Conservation (phyloP, 2,888 invertebrate genomes). For the Hydrotaea cyrtoneurina region DNA sequence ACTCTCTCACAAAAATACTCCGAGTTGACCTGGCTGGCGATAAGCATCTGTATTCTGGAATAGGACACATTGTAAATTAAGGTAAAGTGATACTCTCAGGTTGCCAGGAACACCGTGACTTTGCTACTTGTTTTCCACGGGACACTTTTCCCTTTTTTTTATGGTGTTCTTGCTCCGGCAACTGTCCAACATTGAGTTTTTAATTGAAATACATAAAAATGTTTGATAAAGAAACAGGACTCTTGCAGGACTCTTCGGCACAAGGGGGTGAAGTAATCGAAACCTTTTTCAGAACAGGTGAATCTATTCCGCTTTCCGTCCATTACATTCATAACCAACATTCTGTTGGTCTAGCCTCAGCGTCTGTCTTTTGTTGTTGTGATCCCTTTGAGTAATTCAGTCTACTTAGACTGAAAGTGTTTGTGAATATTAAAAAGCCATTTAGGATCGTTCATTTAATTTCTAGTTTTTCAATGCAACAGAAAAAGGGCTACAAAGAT, state of each 20-base stretch:
- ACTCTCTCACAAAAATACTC: constrained; percentile 26
- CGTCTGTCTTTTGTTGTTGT: neutral
- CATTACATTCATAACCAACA: neutral
- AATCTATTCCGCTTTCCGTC: neutral
- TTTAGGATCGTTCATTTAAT: constrained; percentile 12
- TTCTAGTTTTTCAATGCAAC: neutral
- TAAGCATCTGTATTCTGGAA: constrained; percentile 70
- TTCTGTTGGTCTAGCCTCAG: constrained; percentile 17
- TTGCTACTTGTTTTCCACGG: constrained; percentile 57
- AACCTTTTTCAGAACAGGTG: constrained; percentile 24
- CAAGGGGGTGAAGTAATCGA: neutral
- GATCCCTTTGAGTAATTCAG: constrained; percentile 25
- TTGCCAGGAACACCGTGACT: constrained; percentile 45
- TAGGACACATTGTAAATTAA: constrained; percentile 47
- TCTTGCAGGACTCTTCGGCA: neutral
- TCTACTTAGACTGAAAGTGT: constrained; percentile 3
- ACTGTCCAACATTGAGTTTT: constrained; percentile 12
- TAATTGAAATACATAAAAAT: constrained; percentile 31
- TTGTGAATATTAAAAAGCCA: constrained; percentile 46
- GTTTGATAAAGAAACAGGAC: constrained; percentile 12
- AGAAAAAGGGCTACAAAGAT: neutral
- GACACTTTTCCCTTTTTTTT: neutral
- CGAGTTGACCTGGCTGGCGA: constrained; percentile 65
- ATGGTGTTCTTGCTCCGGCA: too few species aligned
- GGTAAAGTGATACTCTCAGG: constrained; percentile 51